phyloP scores from a whole-genome alignment of 2,888 invertebrate genomes.

The Ceramica pisi region DNA sequence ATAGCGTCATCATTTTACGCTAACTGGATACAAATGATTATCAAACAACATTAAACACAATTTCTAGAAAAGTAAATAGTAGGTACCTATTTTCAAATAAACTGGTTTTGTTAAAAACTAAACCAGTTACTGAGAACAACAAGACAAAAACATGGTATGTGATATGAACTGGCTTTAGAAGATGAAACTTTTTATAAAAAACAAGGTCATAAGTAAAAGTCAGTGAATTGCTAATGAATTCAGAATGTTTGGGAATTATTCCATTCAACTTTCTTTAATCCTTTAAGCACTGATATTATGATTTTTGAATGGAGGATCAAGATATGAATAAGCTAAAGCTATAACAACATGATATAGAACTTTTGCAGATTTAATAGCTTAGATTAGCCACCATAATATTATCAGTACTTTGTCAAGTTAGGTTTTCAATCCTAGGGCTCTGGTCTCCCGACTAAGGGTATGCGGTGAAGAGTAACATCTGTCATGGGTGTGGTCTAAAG shows the following conservation, averaged over 20 bases:
- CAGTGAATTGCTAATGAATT: neutral
- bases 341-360: too few species aligned
- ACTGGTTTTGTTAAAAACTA: neutral
- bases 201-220: constrained; percentile 29
- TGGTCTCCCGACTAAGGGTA: too few species aligned
- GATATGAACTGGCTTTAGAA: neutral
- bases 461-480: too few species aligned
- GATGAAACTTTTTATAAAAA: neutral
- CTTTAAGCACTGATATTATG: neutral
- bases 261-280: constrained; percentile 3
- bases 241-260: constrained; percentile 8
- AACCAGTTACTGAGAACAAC: neutral
- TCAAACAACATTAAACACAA: neutral
- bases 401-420: too few species aligned
- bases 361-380: too few species aligned
- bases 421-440: too few species aligned
- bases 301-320: too few species aligned
- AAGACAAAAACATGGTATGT: neutral
- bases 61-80: neutral
- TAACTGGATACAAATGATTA: neutral
- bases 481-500: too few species aligned
- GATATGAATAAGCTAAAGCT: too few species aligned
- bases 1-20: neutral
- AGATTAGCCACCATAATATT: too few species aligned
- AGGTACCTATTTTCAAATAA: neutral